These are phyloP conservation scores for Puffinus mauretanicus DNA, from an alignment of 2,113 vertebrate species.

Conservation along the genomic window DNA sequence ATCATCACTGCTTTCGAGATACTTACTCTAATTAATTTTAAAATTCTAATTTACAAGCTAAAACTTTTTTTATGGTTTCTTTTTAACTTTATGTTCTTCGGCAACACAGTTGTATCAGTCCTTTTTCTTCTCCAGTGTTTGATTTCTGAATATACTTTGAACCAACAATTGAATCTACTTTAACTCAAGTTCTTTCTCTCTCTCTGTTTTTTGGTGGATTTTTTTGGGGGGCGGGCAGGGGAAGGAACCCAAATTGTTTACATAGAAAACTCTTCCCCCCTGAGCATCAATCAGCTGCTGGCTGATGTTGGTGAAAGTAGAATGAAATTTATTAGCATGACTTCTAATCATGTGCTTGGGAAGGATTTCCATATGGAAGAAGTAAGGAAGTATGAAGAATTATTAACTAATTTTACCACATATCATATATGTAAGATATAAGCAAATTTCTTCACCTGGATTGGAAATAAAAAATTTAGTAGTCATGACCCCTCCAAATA, in stretches of 20 bases:
- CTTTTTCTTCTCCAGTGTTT: neutral
- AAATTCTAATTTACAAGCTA: neutral
- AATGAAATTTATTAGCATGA: neutral
- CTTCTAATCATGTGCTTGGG: neutral
- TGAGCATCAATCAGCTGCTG: neutral
- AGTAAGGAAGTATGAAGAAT: neutral
- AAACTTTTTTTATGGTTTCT: neutral
- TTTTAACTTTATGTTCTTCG: neutral
- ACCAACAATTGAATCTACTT: neutral
- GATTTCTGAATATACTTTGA: neutral
- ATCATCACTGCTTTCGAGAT: neutral
- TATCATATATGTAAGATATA: neutral
- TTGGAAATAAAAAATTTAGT: neutral
- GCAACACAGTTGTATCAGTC: neutral
- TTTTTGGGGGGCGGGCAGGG: accelerated
- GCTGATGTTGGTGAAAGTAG: neutral
- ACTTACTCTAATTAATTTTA: neutral
- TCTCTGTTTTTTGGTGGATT: neutral
- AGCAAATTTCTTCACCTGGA: neutral
- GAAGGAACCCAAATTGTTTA: neutral
- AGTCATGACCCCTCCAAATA: neutral
- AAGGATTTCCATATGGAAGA: neutral
- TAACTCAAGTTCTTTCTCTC: neutral
- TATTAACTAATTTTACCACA: neutral
- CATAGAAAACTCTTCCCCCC: neutral